These are phyloP conservation scores for Rhea americana DNA, from an alignment of 2,113 vertebrate genomes.

Conservation along the genomic window DNA sequence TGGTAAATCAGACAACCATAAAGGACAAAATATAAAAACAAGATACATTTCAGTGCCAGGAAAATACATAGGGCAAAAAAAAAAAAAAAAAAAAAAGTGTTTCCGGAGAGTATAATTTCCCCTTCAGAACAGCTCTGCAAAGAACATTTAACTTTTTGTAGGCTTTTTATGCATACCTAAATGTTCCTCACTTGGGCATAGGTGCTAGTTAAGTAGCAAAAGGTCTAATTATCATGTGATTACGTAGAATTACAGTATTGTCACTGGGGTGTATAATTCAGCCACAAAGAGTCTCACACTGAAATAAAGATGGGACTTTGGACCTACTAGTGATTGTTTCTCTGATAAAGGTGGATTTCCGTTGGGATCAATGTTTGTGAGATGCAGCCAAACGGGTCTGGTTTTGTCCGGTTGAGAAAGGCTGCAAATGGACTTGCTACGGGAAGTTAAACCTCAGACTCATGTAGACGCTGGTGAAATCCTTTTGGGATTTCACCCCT, in stretches of 20 bases:
- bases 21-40: conserved; percentile 32
- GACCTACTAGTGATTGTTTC: not conserved
- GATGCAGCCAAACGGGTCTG: not conserved
- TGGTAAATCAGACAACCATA: conserved; percentile 40
- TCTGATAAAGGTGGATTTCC: rapidly evolving
- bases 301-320: not conserved
- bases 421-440: not conserved
- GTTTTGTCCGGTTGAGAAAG: not conserved
- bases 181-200: not conserved
- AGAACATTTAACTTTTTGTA: not conserved
- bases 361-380: not conserved
- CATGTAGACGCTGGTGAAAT: not conserved
- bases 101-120: not conserved
- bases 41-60: not conserved
- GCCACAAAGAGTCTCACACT: not conserved
- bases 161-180: not conserved
- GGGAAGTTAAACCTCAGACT: conserved; percentile 28
- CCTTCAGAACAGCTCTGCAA: not conserved
- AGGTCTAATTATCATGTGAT: not conserved
- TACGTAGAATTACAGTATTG: rapidly evolving
- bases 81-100: not conserved
- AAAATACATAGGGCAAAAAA: not conserved
- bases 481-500: conserved; percentile 8
- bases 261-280: not conserved
- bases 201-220: not conserved